phyloP scores from a whole-genome alignment of 2,888 invertebrate genomes.

The Podabrus alpinus region DNA sequence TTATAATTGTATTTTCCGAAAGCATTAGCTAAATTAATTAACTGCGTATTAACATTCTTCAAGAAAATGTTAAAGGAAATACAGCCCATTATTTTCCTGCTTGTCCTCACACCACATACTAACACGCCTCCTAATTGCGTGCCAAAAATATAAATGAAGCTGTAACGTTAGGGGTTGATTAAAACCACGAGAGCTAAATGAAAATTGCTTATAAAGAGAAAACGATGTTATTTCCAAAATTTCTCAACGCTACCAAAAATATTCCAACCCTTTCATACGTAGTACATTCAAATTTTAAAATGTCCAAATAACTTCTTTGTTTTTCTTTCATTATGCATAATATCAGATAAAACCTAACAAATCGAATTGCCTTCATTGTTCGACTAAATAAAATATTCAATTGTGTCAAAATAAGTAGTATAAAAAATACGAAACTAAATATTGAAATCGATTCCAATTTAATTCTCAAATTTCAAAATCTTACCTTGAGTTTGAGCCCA shows the following conservation, averaged over 20 bases:
- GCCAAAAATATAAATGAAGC: conserved; percentile 31
- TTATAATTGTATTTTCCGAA: neutral
- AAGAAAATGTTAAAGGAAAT: conserved; percentile 20
- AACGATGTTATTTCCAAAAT: neutral
- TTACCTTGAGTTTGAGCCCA: conserved; percentile 81
- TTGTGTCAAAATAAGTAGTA: neutral
- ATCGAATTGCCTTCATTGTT: neutral
- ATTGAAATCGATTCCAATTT: neutral
- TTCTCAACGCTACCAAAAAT: neutral
- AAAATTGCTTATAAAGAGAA: conserved; percentile 12
- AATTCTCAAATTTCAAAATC: conserved; percentile 9
- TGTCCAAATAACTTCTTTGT: neutral
- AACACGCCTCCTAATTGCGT: conserved; percentile 25
- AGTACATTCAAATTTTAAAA: neutral
- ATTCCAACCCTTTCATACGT: neutral
- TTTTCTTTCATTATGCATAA: neutral
- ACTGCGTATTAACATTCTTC: neutral
- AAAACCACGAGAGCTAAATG: conserved; percentile 28
- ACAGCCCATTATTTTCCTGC: conserved; percentile 21
- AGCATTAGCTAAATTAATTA: neutral
- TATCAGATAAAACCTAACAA: neutral
- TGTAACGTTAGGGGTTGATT: conserved; percentile 28
- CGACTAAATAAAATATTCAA: neutral
- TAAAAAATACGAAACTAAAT: neutral
- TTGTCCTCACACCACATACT: conserved; percentile 25